phyloP scores from a whole-genome alignment of 2,113 vertebrate genomes.

The Cepphus grylle region DNA sequence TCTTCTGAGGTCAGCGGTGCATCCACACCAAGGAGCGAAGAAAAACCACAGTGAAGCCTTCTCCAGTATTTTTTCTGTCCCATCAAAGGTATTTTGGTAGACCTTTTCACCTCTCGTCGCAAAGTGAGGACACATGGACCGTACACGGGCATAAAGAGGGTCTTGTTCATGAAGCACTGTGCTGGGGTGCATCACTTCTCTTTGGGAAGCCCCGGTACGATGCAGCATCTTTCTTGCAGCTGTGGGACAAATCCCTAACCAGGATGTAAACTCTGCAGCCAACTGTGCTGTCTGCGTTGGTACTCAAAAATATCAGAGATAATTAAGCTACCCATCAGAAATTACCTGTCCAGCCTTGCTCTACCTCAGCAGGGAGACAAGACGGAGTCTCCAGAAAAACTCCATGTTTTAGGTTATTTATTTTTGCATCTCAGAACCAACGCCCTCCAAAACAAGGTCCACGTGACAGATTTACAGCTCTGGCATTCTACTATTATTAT shows the following conservation, averaged over 20 bases:
- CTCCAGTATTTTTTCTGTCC: not conserved
- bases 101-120: not conserved
- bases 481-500: not conserved
- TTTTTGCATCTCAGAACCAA: not conserved
- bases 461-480: not conserved
- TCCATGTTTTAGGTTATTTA: not conserved
- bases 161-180: not conserved
- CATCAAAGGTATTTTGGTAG: not conserved
- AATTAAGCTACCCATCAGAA: not conserved
- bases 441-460: not conserved
- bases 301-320: not conserved
- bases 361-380: not conserved
- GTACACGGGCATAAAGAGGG: not conserved
- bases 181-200: not conserved
- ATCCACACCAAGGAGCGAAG: not conserved
- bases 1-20: not conserved
- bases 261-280: not conserved
- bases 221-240: not conserved
- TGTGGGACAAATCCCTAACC: not conserved
- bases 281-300: rapidly evolving
- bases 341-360: not conserved
- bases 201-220: rapidly evolving
- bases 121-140: not conserved
- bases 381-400: rapidly evolving
- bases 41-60: not conserved